Percentiles rank a stretch among this genome's conserved stretches.
Evolutionary conservation across 2,797 vertebrate species (phyloP).

Genomic region (Arnoldichthys spilopterus): DNA sequence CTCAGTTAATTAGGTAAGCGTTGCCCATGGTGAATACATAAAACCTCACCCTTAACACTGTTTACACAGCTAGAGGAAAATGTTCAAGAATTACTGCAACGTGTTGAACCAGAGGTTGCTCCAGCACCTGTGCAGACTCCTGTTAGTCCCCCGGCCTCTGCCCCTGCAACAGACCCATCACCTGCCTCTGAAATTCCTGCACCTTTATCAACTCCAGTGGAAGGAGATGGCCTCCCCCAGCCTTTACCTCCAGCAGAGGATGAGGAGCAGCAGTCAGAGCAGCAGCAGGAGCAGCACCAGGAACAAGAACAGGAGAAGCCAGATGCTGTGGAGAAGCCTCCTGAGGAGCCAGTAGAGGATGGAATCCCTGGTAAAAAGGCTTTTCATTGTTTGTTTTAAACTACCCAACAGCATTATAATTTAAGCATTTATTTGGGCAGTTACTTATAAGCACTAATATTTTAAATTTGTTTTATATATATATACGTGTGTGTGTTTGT

Average conservation of each 20-base stretch:
- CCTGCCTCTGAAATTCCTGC: slow-evolving; percentile 62
- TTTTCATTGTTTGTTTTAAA: not conserved
- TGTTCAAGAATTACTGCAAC: slow-evolving; percentile 81
- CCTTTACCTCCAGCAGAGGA: slow-evolving; percentile 68
- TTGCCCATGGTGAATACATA: not conserved
- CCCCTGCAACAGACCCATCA: slow-evolving; percentile 51
- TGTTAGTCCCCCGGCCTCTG: slow-evolving; percentile 54
- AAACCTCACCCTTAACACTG: slow-evolving; percentile 1
- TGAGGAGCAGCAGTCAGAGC: slow-evolving; percentile 56
- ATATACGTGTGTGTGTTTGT: no score
- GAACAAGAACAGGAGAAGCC: slow-evolving; percentile 54
- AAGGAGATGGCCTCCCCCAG: slow-evolving; percentile 62
- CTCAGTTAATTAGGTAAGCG: no score
- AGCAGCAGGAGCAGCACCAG: slow-evolving; percentile 43
- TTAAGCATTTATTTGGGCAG: no score
- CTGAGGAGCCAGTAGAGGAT: slow-evolving; percentile 58
- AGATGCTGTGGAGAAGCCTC: slow-evolving; percentile 60
- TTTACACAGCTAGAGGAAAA: slow-evolving; percentile 84
- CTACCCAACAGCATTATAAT: no score
- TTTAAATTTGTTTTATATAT: no score
- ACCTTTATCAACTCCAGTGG: slow-evolving; percentile 64
- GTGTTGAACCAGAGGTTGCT: slow-evolving; percentile 74
- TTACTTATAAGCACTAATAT: not conserved
- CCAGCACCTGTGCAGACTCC: slow-evolving; percentile 50
- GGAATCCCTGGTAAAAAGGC: slow-evolving; percentile 64